A percentile compares a stretch with the other conserved stretches of the same genome.
These are phyloP conservation scores for Holothuria leucospilota DNA, from an alignment of 53 echinoderm and acorn worm genomes.

Conservation along the genomic window DNA sequence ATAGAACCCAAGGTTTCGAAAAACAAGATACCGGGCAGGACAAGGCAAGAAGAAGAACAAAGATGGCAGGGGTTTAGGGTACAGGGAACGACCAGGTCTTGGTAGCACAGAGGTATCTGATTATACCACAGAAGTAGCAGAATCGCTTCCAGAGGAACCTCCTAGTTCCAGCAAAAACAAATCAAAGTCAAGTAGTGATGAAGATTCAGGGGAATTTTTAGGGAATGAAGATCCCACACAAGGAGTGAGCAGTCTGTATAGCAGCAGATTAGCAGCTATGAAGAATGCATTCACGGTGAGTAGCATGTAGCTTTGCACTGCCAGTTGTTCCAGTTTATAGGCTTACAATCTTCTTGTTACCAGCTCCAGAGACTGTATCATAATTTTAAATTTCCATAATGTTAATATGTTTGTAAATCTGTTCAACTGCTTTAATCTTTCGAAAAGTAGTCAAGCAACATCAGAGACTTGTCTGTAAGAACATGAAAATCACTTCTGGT, in stretches of 20 bases:
- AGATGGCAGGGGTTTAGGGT: constrained; percentile 83
- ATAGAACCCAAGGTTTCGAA: constrained; percentile 87
- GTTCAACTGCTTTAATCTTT: too few relatives aligned
- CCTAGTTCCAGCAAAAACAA: constrained; percentile 27
- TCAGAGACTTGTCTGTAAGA: too few relatives aligned
- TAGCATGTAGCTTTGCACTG: background rate
- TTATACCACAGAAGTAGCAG: constrained; percentile 54
- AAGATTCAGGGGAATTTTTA: constrained; percentile 20
- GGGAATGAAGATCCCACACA: constrained; percentile 55
- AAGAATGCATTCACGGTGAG: constrained; percentile 91
- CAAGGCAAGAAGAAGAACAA: constrained; percentile 71
- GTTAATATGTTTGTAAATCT: too few relatives aligned
- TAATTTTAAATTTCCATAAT: too few relatives aligned
- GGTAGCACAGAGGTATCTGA: constrained; percentile 52
- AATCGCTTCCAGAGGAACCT: constrained; percentile 16
- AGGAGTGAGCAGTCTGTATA: constrained; percentile 70
- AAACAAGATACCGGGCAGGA: constrained; percentile 75
- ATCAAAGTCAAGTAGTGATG: background rate
- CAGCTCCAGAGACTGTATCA: too few relatives aligned
- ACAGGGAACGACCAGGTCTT: constrained; percentile 85
- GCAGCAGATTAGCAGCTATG: constrained; percentile 77
- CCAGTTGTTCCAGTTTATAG: too few relatives aligned
- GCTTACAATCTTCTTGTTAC: too few relatives aligned
- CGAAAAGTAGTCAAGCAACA: too few relatives aligned
- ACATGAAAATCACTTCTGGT: too few relatives aligned